phyloP scores from a whole-genome alignment of 2,113 vertebrate genomes.

The Corynorhinus townsendii region DNA sequence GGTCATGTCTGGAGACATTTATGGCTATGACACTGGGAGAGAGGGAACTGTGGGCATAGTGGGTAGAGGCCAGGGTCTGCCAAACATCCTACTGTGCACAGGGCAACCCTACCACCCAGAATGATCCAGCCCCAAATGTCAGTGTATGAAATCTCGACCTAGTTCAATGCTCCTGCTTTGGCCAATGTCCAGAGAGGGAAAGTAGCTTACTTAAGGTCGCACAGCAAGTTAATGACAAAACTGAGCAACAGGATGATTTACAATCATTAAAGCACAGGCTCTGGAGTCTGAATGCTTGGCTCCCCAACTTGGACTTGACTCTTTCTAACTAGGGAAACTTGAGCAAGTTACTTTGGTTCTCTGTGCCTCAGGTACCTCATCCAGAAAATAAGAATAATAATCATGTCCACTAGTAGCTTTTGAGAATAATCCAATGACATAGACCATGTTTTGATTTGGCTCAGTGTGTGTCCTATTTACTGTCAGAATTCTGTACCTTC shows the following conservation, averaged over 20 bases:
- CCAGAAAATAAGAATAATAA: neutral
- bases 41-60: too few species aligned
- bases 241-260: neutral
- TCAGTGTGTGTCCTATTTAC: neutral
- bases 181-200: neutral
- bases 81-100: too few species aligned
- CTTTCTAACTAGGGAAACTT: neutral
- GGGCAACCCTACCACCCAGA: too few species aligned
- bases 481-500: neutral
- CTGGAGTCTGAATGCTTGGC: neutral
- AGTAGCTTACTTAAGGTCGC: neutral
- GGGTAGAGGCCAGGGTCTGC: neutral
- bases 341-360: neutral
- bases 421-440: neutral
- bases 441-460: neutral
- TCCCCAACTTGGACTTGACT: neutral
- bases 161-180: neutral
- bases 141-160: neutral
- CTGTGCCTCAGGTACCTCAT: neutral
- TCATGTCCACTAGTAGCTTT: neutral
- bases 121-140: neutral
- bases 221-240: neutral
- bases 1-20: neutral
- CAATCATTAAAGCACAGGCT: accelerated
- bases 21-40: neutral